These are phyloP conservation scores for Nipponacmea schrenckii DNA, from an alignment of 2,888 invertebrate genomes.

Conservation along the genomic window DNA sequence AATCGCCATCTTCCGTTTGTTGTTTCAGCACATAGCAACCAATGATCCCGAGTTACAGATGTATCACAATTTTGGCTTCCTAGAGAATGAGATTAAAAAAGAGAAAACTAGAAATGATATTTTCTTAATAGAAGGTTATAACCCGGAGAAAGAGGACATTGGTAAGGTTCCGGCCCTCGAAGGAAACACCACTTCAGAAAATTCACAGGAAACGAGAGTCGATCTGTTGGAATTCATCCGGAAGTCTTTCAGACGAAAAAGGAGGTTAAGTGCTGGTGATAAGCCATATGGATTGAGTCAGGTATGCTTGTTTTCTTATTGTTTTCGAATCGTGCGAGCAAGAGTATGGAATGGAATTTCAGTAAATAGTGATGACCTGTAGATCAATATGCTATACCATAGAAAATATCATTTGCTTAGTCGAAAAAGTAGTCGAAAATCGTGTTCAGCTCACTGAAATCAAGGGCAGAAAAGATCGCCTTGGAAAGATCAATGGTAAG, in stretches of 20 bases:
- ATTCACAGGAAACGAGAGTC: not conserved
- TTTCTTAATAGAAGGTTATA: not conserved
- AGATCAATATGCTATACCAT: too few species aligned
- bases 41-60: conserved; percentile 1
- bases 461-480: too few species aligned
- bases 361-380: too few species aligned
- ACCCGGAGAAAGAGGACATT: not conserved
- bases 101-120: not conserved
- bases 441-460: too few species aligned
- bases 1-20: not conserved
- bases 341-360: too few species aligned
- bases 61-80: not conserved
- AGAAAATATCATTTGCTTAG: too few species aligned
- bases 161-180: not conserved
- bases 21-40: not conserved
- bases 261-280: not conserved
- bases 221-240: not conserved
- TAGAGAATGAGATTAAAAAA: not conserved
- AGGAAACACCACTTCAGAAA: not conserved
- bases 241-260: not conserved
- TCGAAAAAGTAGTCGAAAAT: too few species aligned
- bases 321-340: too few species aligned
- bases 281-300: not conserved
- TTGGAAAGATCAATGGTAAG: too few species aligned
- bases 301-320: not conserved